phyloP scores from a whole-genome alignment of 2,888 invertebrate genomes.

The Rhyacophila evoluta region DNA sequence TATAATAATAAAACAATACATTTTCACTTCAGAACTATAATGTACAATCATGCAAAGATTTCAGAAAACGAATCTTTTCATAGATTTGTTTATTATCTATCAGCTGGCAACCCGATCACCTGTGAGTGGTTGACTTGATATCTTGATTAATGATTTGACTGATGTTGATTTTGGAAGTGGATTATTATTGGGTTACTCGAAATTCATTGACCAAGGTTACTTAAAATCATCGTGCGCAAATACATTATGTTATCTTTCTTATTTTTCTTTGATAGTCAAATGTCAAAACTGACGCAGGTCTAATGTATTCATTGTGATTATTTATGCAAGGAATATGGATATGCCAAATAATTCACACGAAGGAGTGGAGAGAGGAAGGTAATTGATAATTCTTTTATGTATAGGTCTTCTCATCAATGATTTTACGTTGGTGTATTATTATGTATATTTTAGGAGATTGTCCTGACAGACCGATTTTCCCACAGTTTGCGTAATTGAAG shows the following conservation, averaged over 20 bases:
- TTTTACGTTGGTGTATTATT: neutral
- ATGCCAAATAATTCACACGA: slow-evolving; percentile 43
- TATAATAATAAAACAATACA: too few species aligned
- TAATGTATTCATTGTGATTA: neutral
- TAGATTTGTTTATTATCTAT: too few species aligned
- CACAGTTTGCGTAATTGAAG: neutral
- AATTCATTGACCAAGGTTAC: neutral
- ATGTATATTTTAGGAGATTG: neutral
- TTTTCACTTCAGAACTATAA: too few species aligned
- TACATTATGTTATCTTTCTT: neutral
- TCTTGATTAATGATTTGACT: neutral
- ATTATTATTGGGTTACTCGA: neutral
- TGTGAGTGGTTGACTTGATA: too few species aligned
- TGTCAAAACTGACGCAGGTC: neutral
- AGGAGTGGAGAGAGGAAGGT: slow-evolving; percentile 49
- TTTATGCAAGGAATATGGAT: slow-evolving; percentile 39
- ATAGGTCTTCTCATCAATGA: too few species aligned
- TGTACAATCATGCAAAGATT: too few species aligned
- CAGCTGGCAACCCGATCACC: too few species aligned
- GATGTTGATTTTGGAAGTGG: neutral
- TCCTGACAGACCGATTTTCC: neutral
- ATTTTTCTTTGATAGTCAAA: neutral
- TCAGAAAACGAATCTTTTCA: too few species aligned
- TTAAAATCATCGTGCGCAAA: neutral
- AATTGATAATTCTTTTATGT: neutral